Conservation (phyloP, 2,888 invertebrate genomes). For the Drosophila neoperkinsi region DNA sequence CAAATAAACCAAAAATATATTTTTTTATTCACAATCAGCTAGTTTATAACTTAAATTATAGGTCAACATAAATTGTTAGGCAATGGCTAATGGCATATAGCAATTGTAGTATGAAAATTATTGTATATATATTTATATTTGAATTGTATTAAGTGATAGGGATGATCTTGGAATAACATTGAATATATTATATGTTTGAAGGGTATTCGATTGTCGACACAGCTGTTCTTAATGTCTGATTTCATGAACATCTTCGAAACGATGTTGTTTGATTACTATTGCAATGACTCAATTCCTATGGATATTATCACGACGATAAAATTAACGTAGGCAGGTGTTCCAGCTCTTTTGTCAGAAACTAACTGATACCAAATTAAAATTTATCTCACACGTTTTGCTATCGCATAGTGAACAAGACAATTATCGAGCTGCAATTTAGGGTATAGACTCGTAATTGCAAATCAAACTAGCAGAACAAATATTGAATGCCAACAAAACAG, state of each 20-base stretch:
- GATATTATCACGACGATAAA: slow-evolving; percentile 18
- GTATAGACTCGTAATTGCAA: neutral
- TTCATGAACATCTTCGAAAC: slow-evolving; percentile 1
- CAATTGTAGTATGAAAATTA: neutral
- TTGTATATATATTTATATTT: neutral
- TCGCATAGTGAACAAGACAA: neutral
- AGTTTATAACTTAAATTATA: neutral
- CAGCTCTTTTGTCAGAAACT: neutral
- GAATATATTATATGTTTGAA: neutral
- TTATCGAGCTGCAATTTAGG: neutral
- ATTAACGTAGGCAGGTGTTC: slow-evolving; percentile 1
- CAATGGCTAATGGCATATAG: neutral
- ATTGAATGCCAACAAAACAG: neutral
- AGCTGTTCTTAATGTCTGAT: neutral
- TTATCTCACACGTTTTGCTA: neutral
- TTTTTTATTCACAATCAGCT: neutral
- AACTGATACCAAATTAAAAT: slow-evolving; percentile 10
- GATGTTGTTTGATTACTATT: slow-evolving; percentile 7
- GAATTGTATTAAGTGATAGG: neutral
- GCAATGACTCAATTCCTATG: slow-evolving; percentile 13
- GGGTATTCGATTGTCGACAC: neutral
- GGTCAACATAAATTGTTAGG: neutral
- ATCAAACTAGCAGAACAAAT: neutral
- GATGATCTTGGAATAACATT: neutral
- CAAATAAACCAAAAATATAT: neutral